phyloP scores from a whole-genome alignment of 2,888 invertebrate species.

The Diplazon laetatorius region DNA sequence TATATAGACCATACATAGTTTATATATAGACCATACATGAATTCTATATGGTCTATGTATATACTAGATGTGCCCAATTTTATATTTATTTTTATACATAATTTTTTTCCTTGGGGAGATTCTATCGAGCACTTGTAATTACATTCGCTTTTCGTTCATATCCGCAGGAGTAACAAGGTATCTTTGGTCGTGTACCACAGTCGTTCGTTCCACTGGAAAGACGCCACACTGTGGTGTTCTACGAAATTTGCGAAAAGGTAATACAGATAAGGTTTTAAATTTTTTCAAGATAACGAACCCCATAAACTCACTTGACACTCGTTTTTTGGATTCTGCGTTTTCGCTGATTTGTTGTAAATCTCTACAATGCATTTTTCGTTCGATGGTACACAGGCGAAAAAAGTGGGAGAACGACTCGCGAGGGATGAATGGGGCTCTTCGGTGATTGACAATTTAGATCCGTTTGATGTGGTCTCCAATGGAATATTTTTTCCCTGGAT shows the following conservation, averaged over 20 bases:
- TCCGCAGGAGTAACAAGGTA: slow-evolving; percentile 15
- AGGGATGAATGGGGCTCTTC: slow-evolving; percentile 45
- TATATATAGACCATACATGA: too few species aligned
- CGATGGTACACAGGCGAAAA: background rate
- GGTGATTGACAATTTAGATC: too few species aligned
- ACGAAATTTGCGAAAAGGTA: background rate
- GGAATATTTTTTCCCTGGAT: background rate
- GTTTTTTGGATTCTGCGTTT: slow-evolving; percentile 12
- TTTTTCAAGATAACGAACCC: background rate
- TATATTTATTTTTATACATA: too few species aligned
- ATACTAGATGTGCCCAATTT: too few species aligned
- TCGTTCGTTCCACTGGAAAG: slow-evolving; percentile 43
- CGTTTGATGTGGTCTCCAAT: too few species aligned
- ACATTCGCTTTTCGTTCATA: background rate
- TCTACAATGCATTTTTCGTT: slow-evolving; percentile 34
- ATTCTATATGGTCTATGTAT: too few species aligned
- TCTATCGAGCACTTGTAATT: background rate
- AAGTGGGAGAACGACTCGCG: slow-evolving; percentile 19
- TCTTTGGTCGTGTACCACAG: slow-evolving; percentile 31
- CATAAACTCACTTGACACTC: slow-evolving; percentile 30
- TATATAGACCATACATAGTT: too few species aligned
- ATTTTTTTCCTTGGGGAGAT: too few species aligned
- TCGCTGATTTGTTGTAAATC: slow-evolving; percentile 49
- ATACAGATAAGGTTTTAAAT: background rate
- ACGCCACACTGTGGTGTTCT: slow-evolving; percentile 50